Evolutionary conservation across 2,797 vertebrate species (phyloP).

Genomic region (Glyptemys insculpta): DNA sequence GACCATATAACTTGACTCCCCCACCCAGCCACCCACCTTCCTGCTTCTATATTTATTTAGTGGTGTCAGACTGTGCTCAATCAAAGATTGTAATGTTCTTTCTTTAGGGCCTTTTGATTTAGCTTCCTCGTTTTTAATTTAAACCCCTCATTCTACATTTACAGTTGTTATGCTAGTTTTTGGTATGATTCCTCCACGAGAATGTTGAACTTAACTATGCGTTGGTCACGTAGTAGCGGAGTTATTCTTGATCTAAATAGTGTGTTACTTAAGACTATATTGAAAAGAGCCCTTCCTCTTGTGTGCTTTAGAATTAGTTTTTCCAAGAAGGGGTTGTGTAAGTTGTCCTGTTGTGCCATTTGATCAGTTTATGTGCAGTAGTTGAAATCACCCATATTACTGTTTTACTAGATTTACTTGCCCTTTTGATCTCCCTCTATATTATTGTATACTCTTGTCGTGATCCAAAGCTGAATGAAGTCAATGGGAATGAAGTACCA

Average conservation of each 20-base stretch:
- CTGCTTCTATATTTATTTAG: background rate
- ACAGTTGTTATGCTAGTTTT: fast-evolving
- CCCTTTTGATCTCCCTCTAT: background rate
- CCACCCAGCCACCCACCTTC: background rate
- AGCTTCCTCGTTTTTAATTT: background rate
- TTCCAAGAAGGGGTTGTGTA: background rate
- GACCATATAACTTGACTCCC: background rate
- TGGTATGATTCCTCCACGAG: background rate
- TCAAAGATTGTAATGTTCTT: background rate
- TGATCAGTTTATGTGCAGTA: background rate
- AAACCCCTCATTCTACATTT: background rate
- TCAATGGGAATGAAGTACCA: fast-evolving
- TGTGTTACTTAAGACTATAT: background rate
- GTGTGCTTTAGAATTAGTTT: background rate
- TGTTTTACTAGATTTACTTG: background rate
- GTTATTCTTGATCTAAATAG: background rate
- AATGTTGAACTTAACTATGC: background rate
- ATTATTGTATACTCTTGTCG: background rate
- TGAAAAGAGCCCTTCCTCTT: background rate
- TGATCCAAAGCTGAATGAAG: fast-evolving
- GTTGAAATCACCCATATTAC: background rate
- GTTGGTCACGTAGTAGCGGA: background rate
- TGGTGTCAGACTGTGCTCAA: background rate
- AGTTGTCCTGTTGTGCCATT: fast-evolving
- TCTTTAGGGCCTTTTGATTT: background rate